Percentiles rank a stretch among this genome's conserved stretches.
These are phyloP conservation scores for Bursaphelenchus mucronatus DNA, from an alignment of 1,140 invertebrate species.

Conservation along the genomic window DNA sequence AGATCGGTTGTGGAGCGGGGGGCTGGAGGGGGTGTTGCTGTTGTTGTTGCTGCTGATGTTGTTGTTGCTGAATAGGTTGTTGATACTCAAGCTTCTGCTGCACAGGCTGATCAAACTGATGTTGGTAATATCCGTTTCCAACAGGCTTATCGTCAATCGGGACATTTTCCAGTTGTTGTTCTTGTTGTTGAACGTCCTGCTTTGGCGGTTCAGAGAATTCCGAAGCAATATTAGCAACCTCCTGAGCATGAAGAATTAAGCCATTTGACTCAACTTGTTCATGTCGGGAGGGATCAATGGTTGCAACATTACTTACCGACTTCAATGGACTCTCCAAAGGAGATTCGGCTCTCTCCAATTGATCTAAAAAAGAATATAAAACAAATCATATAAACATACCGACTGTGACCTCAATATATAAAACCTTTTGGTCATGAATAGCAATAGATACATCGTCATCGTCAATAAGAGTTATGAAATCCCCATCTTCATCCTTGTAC, in stretches of 20 bases:
- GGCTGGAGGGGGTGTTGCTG: conserved; percentile 20
- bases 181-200: conserved; percentile 4
- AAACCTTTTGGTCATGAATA: conserved; percentile 23
- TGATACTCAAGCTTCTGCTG: conserved; percentile 23
- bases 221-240: not conserved
- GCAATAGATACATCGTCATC: conserved; percentile 47
- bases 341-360: conserved; percentile 5
- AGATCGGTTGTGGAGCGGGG: not conserved
- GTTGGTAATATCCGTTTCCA: not conserved
- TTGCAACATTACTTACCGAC: conserved; percentile 32
- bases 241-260: not conserved
- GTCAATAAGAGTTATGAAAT: conserved; percentile 46
- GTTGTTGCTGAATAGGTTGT: conserved; percentile 22
- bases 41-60: conserved; percentile 15
- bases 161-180: conserved; percentile 5
- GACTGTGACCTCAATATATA: conserved; percentile 33
- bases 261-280: conserved; percentile 27
- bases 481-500: conserved; percentile 45
- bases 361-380: not conserved
- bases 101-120: conserved; percentile 1
- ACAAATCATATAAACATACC: not conserved
- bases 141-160: conserved; percentile 9
- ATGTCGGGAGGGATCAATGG: conserved; percentile 36
- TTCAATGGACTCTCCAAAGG: conserved; percentile 8
- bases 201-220: not conserved